Base-by-base conservation (phyloP, 2,797 vertebrate species). In the Poecilia picta region DNA sequence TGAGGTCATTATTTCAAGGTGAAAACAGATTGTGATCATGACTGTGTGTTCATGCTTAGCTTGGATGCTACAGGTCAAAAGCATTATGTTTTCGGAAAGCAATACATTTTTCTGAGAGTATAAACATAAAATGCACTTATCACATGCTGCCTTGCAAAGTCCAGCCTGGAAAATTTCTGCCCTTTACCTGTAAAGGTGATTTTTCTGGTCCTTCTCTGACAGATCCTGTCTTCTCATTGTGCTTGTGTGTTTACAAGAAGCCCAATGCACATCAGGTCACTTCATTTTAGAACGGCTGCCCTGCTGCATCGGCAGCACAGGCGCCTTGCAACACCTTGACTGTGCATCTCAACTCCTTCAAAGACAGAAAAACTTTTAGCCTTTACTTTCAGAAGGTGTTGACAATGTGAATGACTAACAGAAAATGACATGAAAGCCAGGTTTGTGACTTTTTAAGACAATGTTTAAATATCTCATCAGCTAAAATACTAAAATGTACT, bases 1-100 rank as follows among this genome's bases (percentile, higher is more conserved):
- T 18, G 77, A 5, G 1, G 74, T 76, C 64, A 59, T 84, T 75
- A 77, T 83, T 75, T 81, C 59, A n/a, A 0, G 2, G 77, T 71
- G 81, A 87, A 81, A 43, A 51, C 55, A 59, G 36, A 79, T 55
- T 51, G 43, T 72, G 80, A 46, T 57, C 43, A n/a, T 7, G 3
- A 23, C 46, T 72, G 7, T 62, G 12, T 62, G 59, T 33, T 33
- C 4, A 33, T 20, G 28, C 31, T 33, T 8, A 7, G 59, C 59
- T 64, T 18, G 15, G 31, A 59, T 49, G 18, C 18, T 2, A 55
- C 8, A 3, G 10, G n/a, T 15, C 55, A 57, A 57, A 28, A 59
- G 28, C 57, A 59, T 31, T 2, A 16, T 0, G 6, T 62, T 62
- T 33, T 62, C 57, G 33, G 28, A 55, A 62, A 31, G 6, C 2